Conservation (phyloP, 92 coral and sea anemone genomes). For the Hydrozoanthus gracilis region DNA sequence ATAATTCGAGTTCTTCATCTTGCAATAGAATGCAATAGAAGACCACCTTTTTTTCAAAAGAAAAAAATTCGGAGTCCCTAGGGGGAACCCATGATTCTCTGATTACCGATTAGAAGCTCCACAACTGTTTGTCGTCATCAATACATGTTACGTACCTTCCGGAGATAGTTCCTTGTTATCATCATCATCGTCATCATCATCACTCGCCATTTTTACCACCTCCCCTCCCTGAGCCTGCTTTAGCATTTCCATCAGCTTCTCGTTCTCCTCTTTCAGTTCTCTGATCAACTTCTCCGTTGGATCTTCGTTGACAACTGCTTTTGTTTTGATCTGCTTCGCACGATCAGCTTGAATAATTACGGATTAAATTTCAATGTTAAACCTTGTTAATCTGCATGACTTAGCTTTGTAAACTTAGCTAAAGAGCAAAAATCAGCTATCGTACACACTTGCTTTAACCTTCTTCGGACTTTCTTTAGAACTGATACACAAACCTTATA, state of each 20-base stretch:
- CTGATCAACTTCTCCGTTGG: constrained; percentile 96
- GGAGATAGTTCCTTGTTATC: constrained; percentile 74
- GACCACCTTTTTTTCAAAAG: too few relatives aligned
- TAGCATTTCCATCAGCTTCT: constrained; percentile 82
- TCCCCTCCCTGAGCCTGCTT: constrained; percentile 88
- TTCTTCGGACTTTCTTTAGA: too few relatives aligned
- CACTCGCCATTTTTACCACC: constrained; percentile 70
- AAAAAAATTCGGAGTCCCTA: too few relatives aligned
- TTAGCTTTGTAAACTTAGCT: too few relatives aligned
- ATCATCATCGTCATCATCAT: constrained; percentile 89
- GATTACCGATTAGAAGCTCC: too few relatives aligned
- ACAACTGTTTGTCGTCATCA: background rate
- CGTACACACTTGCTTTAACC: too few relatives aligned
- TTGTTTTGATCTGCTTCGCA: constrained; percentile 97
- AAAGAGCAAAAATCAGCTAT: too few relatives aligned
- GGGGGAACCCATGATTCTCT: too few relatives aligned
- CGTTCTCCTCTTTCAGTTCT: constrained; percentile 90
- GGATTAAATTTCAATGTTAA: background rate
- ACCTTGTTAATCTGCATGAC: background rate
- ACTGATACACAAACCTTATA: too few relatives aligned
- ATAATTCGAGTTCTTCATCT: too few relatives aligned
- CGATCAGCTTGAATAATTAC: constrained; percentile 78
- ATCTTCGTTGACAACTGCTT: constrained; percentile 91
- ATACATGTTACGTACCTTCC: constrained; percentile 61
- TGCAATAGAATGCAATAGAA: too few relatives aligned